These are phyloP conservation scores for Zeugodacus cucurbitae DNA, from an alignment of 1,140 invertebrate species.

Conservation along the genomic window DNA sequence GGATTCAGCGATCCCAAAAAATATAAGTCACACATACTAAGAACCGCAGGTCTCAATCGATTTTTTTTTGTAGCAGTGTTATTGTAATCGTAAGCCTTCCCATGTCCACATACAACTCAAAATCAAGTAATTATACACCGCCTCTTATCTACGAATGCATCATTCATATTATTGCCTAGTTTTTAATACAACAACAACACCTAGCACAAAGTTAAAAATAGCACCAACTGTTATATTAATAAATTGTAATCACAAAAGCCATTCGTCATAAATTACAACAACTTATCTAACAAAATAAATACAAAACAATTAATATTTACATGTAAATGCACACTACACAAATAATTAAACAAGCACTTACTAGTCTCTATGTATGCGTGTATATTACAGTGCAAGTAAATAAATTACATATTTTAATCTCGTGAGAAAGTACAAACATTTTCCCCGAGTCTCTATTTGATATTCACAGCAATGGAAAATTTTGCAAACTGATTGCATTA, in stretches of 20 bases:
- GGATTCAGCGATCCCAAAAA: no score
- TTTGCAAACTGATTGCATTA: constrained; percentile 15
- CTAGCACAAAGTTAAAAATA: no score
- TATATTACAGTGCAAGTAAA: not conserved
- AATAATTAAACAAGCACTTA: not conserved
- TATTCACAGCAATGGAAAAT: constrained; percentile 6
- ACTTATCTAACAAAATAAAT: not conserved
- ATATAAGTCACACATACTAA: no score
- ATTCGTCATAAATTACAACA: not conserved
- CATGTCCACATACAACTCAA: no score
- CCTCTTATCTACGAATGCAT: no score
- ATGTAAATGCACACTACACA: not conserved
- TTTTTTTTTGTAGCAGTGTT: no score
- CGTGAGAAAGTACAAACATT: not conserved
- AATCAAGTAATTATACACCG: no score
- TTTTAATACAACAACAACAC: no score
- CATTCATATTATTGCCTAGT: no score
- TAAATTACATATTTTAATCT: not conserved
- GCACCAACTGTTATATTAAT: not conserved
- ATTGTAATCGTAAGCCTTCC: no score
- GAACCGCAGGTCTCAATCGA: no score
- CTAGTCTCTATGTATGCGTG: not conserved
- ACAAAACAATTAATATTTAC: not conserved
- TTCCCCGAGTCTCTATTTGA: not conserved
- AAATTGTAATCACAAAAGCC: not conserved